Evolutionary conservation across 2,113 vertebrate genomes (phyloP).

Genomic region (Pachypanchax playfairii): DNA sequence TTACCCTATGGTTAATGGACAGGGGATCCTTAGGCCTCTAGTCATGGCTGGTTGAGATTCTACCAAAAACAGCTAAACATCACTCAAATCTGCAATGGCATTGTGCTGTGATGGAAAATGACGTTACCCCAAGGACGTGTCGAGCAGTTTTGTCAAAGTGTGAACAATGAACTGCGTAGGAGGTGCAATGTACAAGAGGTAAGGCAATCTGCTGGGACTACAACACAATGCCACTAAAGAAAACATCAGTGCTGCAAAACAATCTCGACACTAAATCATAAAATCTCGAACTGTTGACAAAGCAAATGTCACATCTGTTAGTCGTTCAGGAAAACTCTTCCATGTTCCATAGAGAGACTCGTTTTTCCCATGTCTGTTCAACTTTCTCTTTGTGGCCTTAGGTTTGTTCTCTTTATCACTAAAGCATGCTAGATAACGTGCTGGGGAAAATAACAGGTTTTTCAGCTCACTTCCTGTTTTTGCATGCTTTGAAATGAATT

Average conservation of each 20-base stretch:
- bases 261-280: slow-evolving; percentile 53
- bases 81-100: slow-evolving; percentile 41
- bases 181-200: slow-evolving; percentile 39
- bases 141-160: slow-evolving; percentile 64
- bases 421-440: slow-evolving; percentile 55
- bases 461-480: slow-evolving; percentile 41
- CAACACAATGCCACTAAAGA: slow-evolving; percentile 50
- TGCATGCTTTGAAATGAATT: slow-evolving; percentile 33
- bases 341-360: slow-evolving; percentile 31
- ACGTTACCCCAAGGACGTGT: slow-evolving; percentile 66
- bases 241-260: slow-evolving; percentile 52
- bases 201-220: slow-evolving; percentile 43
- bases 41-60: slow-evolving; percentile 49
- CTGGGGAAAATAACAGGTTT: slow-evolving; percentile 44
- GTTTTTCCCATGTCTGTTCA: slow-evolving; percentile 24
- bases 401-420: slow-evolving; percentile 47
- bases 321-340: slow-evolving; percentile 46
- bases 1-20: slow-evolving; percentile 60
- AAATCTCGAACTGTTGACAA: slow-evolving; percentile 62
- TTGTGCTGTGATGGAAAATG: slow-evolving; percentile 61
- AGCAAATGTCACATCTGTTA: slow-evolving; percentile 67
- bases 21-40: slow-evolving; percentile 38
- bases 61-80: slow-evolving; percentile 46
- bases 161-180: slow-evolving; percentile 61
- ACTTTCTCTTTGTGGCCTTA: slow-evolving; percentile 38